Evolutionary conservation across 2,797 vertebrate genomes (phyloP).

Genomic region (Pseudochaenichthys georgianus): DNA sequence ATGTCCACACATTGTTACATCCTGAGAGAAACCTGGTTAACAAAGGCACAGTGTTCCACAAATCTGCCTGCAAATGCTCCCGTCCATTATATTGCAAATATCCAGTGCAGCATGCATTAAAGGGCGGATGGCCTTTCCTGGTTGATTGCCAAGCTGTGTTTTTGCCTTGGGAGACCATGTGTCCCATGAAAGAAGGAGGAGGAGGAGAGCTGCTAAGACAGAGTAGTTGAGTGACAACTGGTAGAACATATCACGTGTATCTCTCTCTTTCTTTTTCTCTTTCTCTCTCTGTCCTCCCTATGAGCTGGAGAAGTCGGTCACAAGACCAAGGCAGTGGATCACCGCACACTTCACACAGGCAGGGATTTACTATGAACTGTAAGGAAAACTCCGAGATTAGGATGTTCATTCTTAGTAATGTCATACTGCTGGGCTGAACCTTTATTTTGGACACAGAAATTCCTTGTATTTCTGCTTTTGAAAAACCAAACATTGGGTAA

Average conservation of each 20-base stretch:
- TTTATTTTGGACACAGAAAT: conserved; percentile 20
- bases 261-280: neutral
- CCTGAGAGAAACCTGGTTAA: conserved; percentile 35
- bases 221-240: conserved; percentile 63
- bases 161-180: conserved; percentile 75
- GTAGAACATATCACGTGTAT: conserved; percentile 60
- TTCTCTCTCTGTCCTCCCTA: neutral
- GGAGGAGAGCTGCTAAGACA: conserved; percentile 37
- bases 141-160: conserved; percentile 58
- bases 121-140: conserved; percentile 64
- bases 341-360: conserved; percentile 35
- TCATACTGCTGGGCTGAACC: neutral
- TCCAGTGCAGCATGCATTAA: conserved; percentile 31
- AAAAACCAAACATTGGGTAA: neutral
- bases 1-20: conserved; percentile 9
- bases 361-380: conserved; percentile 33
- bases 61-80: conserved; percentile 34
- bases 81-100: conserved; percentile 41
- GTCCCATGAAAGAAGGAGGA: conserved; percentile 58
- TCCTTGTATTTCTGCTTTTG: neutral
- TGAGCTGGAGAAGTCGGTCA: conserved; percentile 72
- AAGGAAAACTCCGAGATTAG: neutral
- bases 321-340: conserved; percentile 69
- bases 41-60: conserved; percentile 52
- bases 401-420: neutral